Base-by-base conservation (phyloP, 2,888 invertebrate genomes). In the Athalia rosae region DNA sequence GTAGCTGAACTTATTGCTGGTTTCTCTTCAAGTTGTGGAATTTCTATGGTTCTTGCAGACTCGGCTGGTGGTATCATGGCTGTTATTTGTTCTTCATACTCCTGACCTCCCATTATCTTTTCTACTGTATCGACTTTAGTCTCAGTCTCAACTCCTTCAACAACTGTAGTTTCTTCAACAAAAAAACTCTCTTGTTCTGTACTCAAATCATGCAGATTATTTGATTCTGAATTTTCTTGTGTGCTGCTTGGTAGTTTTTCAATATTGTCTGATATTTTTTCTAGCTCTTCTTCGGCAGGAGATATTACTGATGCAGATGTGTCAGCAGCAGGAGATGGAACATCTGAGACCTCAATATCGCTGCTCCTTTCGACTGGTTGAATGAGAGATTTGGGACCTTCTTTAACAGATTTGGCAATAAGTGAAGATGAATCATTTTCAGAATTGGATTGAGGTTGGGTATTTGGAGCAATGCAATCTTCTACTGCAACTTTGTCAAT, bases 141-240 rank as follows among this genome's bases (percentile, higher is more conserved):
- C 48, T 69, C 62, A 4, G 48, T 48, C 74, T 80, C 69, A 9
- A 3, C 66, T 50, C 77, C 62, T 56, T 59, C 45, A 69, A 13
- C 4, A 61, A 66, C 76, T 74, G 67, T 66, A n/a, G 58, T 45
- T 69, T 76, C 47, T 15, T 15, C 28, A 63, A 47, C 9, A 53
- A 47, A 43, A 13, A 13, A 4, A 45, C 15, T 43, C 45, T 58
- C 15, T 13, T 58, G 7, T n/a, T 77, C 67, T 48, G 13, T 58
- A n/a, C 8, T n/a, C 4, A 13, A 15, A 76, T 48, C 66, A 13
- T 48, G 50, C 43, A 43, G 53, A 8, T 9, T 58, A 58, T 53
- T 11, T 73, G 64, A 28, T 4, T 9, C 58, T 6, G 28, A 58
- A 69, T n/a, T 41, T 47, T 67, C 56, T 59, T 58, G 58, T 4